Conservation (phyloP, 2,888 invertebrate genomes). For the Oscheius sp. region DNA sequence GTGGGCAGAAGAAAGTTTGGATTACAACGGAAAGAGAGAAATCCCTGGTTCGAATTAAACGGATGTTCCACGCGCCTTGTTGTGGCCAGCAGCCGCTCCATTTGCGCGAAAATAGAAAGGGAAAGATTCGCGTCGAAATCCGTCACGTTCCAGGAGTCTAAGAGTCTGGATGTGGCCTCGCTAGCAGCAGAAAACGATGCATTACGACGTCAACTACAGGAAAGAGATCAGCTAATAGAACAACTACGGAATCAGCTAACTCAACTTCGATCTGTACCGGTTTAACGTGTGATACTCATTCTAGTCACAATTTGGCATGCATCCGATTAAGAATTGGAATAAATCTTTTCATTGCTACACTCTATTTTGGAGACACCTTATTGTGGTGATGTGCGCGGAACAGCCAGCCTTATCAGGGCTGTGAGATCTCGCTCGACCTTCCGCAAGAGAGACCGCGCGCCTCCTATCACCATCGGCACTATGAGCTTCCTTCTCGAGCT, state of each 20-base stretch:
- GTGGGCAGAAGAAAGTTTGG: conserved; percentile 7
- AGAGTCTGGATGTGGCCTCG: conserved; percentile 2
- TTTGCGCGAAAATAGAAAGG: conserved; percentile 16
- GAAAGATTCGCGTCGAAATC: neutral
- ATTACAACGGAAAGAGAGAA: neutral
- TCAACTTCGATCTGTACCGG: conserved; percentile 24
- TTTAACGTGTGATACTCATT: conserved; percentile 31
- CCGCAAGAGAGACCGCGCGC: conserved; percentile 19
- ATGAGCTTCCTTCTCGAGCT: conserved; percentile 7
- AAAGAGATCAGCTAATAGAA: conserved; percentile 41
- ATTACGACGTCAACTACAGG: conserved; percentile 42
- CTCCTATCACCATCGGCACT: conserved; percentile 16
- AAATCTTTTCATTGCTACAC: conserved; percentile 2
- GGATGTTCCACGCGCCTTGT: conserved; percentile 6
- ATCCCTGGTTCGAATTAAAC: neutral
- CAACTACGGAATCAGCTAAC: conserved; percentile 32
- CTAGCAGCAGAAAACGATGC: conserved; percentile 43
- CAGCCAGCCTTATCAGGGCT: conserved; percentile 27
- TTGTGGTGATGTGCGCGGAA: conserved; percentile 17
- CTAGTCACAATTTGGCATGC: neutral
- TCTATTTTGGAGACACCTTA: conserved; percentile 3
- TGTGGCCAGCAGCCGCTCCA: conserved; percentile 10
- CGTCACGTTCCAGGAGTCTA: conserved; percentile 18
- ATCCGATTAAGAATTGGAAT: conserved; percentile 26
- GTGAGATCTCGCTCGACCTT: conserved; percentile 26